These are phyloP conservation scores for Pharmacophagus antenor DNA, from an alignment of 2,888 invertebrate species.

Conservation along the genomic window DNA sequence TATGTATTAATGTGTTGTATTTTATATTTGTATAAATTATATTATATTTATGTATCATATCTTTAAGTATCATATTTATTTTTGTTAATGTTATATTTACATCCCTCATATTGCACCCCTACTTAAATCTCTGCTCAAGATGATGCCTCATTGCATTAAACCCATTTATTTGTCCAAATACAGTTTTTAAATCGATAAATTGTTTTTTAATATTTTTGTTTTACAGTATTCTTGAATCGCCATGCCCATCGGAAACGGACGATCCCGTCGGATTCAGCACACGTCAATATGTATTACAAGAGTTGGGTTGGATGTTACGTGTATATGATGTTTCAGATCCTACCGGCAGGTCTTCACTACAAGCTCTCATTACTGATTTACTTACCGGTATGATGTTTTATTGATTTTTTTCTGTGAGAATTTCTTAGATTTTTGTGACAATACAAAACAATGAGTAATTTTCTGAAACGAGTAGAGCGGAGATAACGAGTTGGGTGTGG, in stretches of 20 bases:
- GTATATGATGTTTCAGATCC: slow-evolving; percentile 83
- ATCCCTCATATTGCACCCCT: no score
- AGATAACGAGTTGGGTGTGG: no score
- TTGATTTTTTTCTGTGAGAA: background rate
- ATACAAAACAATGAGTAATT: background rate
- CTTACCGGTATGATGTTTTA: slow-evolving; percentile 50
- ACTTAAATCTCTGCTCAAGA: background rate
- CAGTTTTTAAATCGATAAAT: no score
- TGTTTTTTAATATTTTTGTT: background rate
- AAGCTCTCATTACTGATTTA: slow-evolving; percentile 52
- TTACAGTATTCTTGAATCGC: slow-evolving; percentile 68
- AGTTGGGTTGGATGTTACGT: slow-evolving; percentile 75
- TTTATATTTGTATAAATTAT: no score
- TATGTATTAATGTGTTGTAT: no score
- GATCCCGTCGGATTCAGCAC: slow-evolving; percentile 67
- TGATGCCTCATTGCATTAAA: no score
- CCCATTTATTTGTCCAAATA: no score
- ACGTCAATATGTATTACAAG: slow-evolving; percentile 81
- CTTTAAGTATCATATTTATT: no score
- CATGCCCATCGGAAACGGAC: slow-evolving; percentile 57
- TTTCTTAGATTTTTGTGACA: background rate
- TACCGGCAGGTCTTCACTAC: slow-evolving; percentile 65
- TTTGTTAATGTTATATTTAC: no score
- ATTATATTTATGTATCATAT: no score
- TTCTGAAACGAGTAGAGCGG: background rate